These are phyloP conservation scores for Buathra laborator DNA, from an alignment of 2,888 invertebrate genomes.

Conservation along the genomic window DNA sequence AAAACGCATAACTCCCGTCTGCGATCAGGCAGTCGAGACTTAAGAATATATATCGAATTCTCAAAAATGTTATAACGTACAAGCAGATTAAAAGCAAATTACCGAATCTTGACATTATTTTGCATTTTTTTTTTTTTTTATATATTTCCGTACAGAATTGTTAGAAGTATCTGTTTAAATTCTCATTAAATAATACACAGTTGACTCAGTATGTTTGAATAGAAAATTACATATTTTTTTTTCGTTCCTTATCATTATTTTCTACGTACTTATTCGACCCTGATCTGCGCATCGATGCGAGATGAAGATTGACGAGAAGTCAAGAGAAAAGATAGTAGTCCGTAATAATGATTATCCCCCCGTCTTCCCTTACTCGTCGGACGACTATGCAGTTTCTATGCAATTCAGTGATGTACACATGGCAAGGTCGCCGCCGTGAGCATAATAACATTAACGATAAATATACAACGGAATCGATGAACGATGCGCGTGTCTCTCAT, in stretches of 20 bases:
- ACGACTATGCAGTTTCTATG: slow-evolving; percentile 44
- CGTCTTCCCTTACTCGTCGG: not conserved
- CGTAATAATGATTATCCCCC: slow-evolving; percentile 29
- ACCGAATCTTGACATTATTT: no score
- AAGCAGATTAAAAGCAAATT: no score
- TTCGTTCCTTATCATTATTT: not conserved
- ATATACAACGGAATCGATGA: slow-evolving; percentile 60
- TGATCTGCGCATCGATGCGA: slow-evolving; percentile 8
- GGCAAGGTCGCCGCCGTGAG: slow-evolving; percentile 62
- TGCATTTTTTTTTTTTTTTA: no score
- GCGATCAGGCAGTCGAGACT: no score
- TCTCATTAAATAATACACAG: no score
- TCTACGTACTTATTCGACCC: not conserved
- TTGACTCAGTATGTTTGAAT: not conserved
- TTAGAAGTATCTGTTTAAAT: no score
- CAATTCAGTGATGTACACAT: slow-evolving; percentile 50
- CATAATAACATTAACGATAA: slow-evolving; percentile 56
- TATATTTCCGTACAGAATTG: no score
- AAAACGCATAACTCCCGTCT: no score
- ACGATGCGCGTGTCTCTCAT: slow-evolving; percentile 58
- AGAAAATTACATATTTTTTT: not conserved
- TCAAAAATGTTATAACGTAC: no score
- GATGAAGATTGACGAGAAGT: slow-evolving; percentile 47
- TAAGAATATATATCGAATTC: no score
- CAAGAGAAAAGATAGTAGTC: slow-evolving; percentile 8